Conservation (phyloP, 2,797 vertebrate genomes). For the Uromys caudimaculatus region DNA sequence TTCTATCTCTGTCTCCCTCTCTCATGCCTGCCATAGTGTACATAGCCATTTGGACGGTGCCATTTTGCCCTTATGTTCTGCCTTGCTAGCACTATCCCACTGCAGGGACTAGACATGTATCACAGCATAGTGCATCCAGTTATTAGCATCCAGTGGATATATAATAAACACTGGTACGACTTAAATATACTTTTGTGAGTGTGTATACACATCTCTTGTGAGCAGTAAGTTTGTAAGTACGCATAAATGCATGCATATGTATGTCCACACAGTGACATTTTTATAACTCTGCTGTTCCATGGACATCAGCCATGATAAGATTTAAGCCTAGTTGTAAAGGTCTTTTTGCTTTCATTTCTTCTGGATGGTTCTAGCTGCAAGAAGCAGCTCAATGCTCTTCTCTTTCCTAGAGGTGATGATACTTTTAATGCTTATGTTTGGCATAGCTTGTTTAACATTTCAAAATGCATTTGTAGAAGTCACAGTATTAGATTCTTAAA, state of each 20-base stretch:
- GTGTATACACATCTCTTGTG: neutral
- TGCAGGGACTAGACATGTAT: neutral
- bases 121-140: neutral
- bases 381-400: neutral
- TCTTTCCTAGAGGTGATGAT: neutral
- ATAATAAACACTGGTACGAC: neutral
- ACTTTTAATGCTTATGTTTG: neutral
- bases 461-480: slow-evolving; percentile 21
- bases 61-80: neutral
- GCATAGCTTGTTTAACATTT: slow-evolving; percentile 46
- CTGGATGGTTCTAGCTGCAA: neutral
- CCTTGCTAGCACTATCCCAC: neutral
- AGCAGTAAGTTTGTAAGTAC: neutral
- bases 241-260: neutral
- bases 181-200: neutral
- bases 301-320: neutral
- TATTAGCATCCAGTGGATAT: neutral
- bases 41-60: neutral
- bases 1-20: neutral
- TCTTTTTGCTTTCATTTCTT: neutral
- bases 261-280: neutral
- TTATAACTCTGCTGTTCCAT: neutral
- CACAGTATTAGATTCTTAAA: slow-evolving; percentile 4
- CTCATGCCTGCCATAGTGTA: neutral
- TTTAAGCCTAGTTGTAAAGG: neutral